Evolutionary conservation across 2,797 vertebrate species (phyloP).

Genomic region (Monodelphis domestica): DNA sequence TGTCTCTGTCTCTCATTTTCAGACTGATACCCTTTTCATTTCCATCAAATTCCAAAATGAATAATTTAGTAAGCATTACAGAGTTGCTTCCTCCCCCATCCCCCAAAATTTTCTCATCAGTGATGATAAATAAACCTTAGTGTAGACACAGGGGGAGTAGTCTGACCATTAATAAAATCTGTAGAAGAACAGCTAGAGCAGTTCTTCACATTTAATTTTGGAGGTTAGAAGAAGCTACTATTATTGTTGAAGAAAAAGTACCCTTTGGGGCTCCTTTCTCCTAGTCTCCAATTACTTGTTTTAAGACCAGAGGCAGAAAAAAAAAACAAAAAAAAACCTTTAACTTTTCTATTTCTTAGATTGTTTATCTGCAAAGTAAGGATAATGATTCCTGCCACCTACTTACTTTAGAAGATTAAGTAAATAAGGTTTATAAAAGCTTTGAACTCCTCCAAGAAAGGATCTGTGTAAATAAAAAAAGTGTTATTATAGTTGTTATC

Average conservation of each 20-base stretch:
- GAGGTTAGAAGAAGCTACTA: conserved; percentile 34
- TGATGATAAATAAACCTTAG: background rate
- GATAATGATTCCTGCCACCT: conserved; percentile 49
- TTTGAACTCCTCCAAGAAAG: conserved; percentile 40
- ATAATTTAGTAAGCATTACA: background rate
- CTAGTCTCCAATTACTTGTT: conserved; percentile 50
- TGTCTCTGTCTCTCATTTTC: background rate
- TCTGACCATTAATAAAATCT: background rate
- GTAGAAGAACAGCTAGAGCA: background rate
- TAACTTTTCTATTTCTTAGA: conserved; percentile 44
- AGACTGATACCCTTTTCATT: background rate
- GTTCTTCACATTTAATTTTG: background rate
- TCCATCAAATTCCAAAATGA: background rate
- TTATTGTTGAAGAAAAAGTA: conserved; percentile 22
- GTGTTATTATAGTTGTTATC: background rate
- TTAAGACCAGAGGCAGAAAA: conserved; percentile 42
- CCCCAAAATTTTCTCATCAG: conserved; percentile 15
- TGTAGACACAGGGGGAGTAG: background rate
- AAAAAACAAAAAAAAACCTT: background rate
- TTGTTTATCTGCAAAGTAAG: conserved; percentile 45
- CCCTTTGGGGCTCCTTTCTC: conserved; percentile 4
- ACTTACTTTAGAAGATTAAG: conserved; percentile 32
- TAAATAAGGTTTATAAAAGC: conserved; percentile 32
- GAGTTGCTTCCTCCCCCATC: conserved; percentile 3
- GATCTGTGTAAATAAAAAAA: conserved; percentile 6